phyloP scores from a whole-genome alignment of 1,140 invertebrate species.

The Cherax destructor region DNA sequence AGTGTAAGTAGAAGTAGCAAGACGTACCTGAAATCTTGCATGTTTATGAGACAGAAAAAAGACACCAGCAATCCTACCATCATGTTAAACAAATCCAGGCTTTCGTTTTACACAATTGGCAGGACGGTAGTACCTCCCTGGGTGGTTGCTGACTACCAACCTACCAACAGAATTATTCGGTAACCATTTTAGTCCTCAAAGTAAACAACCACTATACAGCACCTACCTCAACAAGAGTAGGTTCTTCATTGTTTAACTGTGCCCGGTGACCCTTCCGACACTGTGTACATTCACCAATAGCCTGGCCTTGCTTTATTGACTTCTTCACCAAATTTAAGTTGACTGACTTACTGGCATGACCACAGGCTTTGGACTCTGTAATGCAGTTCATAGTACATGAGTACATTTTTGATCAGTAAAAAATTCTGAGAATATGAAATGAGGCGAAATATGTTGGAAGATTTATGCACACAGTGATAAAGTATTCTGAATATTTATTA shows the following conservation, averaged over 20 bases:
- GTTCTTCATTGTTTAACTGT: slow-evolving; percentile 40
- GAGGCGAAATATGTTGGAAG: background rate
- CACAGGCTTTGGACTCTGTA: slow-evolving; percentile 59
- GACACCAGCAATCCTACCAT: too few relatives aligned
- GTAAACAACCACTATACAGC: too few relatives aligned
- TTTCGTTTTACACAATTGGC: too few relatives aligned
- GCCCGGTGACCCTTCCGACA: slow-evolving; percentile 57
- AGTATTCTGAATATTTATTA: background rate
- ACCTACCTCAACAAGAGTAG: slow-evolving; percentile 29
- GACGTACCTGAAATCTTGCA: too few relatives aligned
- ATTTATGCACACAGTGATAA: background rate
- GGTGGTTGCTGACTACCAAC: too few relatives aligned
- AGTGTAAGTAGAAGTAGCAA: too few relatives aligned
- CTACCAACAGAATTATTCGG: too few relatives aligned
- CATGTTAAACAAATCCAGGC: too few relatives aligned
- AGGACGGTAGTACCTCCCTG: too few relatives aligned
- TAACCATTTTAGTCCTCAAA: too few relatives aligned
- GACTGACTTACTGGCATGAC: slow-evolving; percentile 52
- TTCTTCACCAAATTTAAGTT: slow-evolving; percentile 53
- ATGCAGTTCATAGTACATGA: background rate
- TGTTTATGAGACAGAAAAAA: too few relatives aligned
- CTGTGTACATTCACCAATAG: slow-evolving; percentile 60
- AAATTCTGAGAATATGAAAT: background rate
- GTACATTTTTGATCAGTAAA: background rate
- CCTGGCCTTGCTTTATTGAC: slow-evolving; percentile 49